A percentile compares a stretch with the other conserved stretches of the same genome.
Conservation (phyloP, 2,888 invertebrate genomes). For the Drosophila acutilabella region DNA sequence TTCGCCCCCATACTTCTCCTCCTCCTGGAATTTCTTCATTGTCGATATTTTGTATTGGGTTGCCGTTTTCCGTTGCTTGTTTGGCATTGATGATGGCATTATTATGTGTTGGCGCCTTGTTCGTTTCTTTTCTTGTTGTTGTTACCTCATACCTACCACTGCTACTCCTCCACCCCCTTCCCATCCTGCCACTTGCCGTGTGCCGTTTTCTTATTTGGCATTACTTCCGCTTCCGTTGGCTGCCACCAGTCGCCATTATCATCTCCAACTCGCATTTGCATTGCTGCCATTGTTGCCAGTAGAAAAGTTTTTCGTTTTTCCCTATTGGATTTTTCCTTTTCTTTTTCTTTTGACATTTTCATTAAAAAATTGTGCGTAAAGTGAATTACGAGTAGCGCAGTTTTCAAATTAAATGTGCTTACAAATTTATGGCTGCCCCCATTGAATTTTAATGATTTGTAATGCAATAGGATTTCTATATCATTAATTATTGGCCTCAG, state of each 20-base stretch:
- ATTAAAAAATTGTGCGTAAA: conserved; percentile 73
- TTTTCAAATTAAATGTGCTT: conserved; percentile 68
- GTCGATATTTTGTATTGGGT: conserved; percentile 64
- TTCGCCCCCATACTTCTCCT: background rate
- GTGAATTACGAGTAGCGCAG: conserved; percentile 70
- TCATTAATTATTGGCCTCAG: conserved; percentile 57
- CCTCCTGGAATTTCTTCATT: conserved; percentile 46
- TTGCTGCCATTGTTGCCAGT: conserved; percentile 45
- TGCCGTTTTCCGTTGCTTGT: conserved; percentile 62
- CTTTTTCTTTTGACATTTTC: conserved; percentile 71
- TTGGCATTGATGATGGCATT: conserved; percentile 77
- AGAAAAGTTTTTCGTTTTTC: conserved; percentile 59
- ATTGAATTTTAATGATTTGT: conserved; percentile 76
- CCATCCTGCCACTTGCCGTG: conserved; percentile 26
- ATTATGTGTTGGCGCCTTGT: conserved; percentile 75
- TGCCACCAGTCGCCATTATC: conserved; percentile 60
- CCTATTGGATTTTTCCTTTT: conserved; percentile 18
- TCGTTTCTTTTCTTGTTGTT: conserved; percentile 34
- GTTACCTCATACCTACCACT: conserved; percentile 27
- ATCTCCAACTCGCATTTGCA: conserved; percentile 49
- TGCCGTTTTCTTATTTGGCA: conserved; percentile 63
- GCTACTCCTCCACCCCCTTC: conserved; percentile 8
- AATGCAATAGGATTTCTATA: conserved; percentile 62
- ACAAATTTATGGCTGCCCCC: conserved; percentile 66
- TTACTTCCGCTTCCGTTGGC: conserved; percentile 78